Conservation (phyloP, 2,888 invertebrate genomes). For the Cantharis flavilabris region DNA sequence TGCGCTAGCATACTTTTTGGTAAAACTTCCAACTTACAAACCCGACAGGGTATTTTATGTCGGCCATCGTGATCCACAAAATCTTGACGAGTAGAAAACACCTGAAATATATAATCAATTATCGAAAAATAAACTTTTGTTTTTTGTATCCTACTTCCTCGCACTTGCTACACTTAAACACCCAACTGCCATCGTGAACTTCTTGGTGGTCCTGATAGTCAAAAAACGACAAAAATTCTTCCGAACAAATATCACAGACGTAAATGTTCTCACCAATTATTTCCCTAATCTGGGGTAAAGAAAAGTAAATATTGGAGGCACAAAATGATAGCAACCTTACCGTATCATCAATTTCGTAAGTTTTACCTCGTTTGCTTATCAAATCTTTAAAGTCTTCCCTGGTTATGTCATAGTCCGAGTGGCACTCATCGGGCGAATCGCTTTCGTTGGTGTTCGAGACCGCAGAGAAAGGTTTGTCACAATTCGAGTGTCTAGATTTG, state of each 20-base stretch:
- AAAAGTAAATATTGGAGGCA: neutral
- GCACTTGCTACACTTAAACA: conserved; percentile 41
- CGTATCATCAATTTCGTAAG: conserved; percentile 17
- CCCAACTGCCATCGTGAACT: conserved; percentile 33
- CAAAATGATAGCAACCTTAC: conserved; percentile 6
- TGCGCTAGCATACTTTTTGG: conserved; percentile 41
- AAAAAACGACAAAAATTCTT: conserved; percentile 37
- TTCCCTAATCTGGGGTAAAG: conserved; percentile 16
- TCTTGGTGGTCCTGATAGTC: conserved; percentile 42
- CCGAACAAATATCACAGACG: conserved; percentile 36
- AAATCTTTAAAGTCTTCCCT: neutral
- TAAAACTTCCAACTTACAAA: conserved; percentile 37
- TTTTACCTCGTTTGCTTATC: conserved; percentile 9
- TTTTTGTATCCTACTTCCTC: conserved; percentile 28
- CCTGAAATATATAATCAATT: conserved; percentile 24
- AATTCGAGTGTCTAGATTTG: neutral
- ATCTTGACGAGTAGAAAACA: conserved; percentile 32
- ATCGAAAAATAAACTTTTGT: neutral
- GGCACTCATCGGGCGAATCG: neutral
- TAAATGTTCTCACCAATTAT: conserved; percentile 34
- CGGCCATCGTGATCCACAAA: conserved; percentile 38
- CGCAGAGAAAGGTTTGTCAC: neutral
- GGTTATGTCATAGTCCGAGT: neutral
- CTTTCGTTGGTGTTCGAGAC: neutral
- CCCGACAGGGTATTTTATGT: conserved; percentile 38